Evolutionary conservation across 1,140 invertebrate species (phyloP).

Genomic region (Eumaeus atala): DNA sequence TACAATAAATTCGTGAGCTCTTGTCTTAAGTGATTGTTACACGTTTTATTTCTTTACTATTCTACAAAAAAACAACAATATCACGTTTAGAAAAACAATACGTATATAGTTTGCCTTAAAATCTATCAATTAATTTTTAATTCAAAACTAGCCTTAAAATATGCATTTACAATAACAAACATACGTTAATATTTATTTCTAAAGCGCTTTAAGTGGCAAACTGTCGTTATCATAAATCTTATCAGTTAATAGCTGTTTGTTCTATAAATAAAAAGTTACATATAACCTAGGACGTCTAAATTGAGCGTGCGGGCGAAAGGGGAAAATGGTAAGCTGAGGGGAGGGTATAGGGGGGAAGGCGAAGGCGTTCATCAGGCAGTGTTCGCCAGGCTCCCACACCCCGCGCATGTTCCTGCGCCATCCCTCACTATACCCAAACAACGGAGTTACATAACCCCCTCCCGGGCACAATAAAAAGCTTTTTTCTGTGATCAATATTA

Average conservation of each 20-base stretch:
- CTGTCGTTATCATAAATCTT: no score
- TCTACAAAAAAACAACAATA: no score
- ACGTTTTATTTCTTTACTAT: no score
- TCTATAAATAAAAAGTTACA: constrained; percentile 9
- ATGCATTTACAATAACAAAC: no score
- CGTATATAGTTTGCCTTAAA: no score
- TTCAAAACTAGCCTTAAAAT: no score
- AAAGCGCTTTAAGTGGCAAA: no score
- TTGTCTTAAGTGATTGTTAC: no score
- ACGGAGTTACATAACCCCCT: constrained; percentile 62
- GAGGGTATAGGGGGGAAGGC: constrained; percentile 25
- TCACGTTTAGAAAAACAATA: no score
- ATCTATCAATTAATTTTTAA: no score
- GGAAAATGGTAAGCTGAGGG: constrained; percentile 24
- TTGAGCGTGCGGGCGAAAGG: constrained; percentile 27
- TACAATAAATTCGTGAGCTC: no score
- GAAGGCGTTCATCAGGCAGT: constrained; percentile 46
- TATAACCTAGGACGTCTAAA: constrained; percentile 25
- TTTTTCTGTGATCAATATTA: constrained; percentile 66
- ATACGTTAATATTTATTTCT: no score
- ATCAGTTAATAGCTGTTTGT: neutral
- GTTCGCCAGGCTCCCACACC: constrained; percentile 60
- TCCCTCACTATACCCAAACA: constrained; percentile 30
- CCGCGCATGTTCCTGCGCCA: constrained; percentile 57
- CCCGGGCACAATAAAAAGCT: constrained; percentile 53